phyloP scores from a whole-genome alignment of 2,888 invertebrate genomes.

The Agrochola lychnidis region DNA sequence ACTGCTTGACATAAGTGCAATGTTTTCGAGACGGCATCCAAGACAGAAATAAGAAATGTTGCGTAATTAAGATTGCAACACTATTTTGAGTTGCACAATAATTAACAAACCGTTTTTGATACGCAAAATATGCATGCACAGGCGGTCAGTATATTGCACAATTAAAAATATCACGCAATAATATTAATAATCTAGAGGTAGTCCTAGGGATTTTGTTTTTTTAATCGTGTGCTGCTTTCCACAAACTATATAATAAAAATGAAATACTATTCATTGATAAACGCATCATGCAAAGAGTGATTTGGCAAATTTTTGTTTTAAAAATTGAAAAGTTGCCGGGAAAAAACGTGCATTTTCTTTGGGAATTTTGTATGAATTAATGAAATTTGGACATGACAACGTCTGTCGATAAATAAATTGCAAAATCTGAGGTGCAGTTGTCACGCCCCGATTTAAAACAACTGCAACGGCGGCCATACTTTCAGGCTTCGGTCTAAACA shows the following conservation, averaged over 20 bases:
- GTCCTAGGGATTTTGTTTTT: not conserved
- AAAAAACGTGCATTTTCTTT: not conserved
- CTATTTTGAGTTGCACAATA: not conserved
- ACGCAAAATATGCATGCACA: not conserved
- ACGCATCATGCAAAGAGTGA: no score
- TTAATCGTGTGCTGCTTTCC: not conserved
- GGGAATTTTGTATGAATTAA: not conserved
- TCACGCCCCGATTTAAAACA: not conserved
- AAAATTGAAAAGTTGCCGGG: not conserved
- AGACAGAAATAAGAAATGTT: not conserved
- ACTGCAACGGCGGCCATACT: not conserved
- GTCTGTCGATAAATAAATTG: not conserved
- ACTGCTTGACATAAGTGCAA: not conserved
- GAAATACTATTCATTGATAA: not conserved
- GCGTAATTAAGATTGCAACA: slow-evolving; percentile 2
- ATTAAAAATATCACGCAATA: slow-evolving; percentile 6
- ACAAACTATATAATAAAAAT: not conserved
- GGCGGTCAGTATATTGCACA: not conserved
- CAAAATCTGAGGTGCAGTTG: not conserved
- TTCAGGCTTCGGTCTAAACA: not conserved
- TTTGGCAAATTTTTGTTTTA: not conserved
- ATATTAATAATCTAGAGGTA: not conserved
- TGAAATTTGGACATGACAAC: not conserved
- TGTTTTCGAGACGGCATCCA: not conserved
- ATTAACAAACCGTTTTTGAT: not conserved